Conservation (phyloP, 2,113 vertebrate species). For the Camelus bactrianus region DNA sequence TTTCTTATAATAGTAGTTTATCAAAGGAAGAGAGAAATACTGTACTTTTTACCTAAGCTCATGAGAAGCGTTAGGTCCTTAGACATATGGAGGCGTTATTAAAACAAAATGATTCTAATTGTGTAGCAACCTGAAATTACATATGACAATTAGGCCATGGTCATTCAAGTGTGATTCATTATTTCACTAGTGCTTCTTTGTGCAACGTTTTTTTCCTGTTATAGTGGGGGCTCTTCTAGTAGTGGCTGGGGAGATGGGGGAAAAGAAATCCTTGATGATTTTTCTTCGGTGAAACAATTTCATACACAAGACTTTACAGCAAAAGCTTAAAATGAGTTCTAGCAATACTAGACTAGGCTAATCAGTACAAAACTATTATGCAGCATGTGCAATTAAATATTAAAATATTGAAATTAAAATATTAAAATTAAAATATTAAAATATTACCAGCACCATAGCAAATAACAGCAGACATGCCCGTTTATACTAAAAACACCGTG, state of each 20-base stretch:
- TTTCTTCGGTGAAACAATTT: slow-evolving; percentile 72
- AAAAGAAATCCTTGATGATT: neutral
- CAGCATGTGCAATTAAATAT: slow-evolving; percentile 77
- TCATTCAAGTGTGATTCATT: slow-evolving; percentile 22
- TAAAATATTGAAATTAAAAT: neutral
- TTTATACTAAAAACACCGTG: slow-evolving; percentile 71
- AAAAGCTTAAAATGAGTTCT: slow-evolving; percentile 54
- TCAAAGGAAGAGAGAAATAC: slow-evolving; percentile 18
- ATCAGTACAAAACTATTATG: slow-evolving; percentile 76
- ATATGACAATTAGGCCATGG: neutral
- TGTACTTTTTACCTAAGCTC: neutral
- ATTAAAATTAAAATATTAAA: no score
- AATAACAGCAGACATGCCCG: slow-evolving; percentile 74
- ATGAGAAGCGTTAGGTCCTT: neutral
- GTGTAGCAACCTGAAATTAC: slow-evolving; percentile 59
- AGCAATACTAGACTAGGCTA: slow-evolving; percentile 68
- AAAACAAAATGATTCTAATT: slow-evolving; percentile 71
- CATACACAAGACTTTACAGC: slow-evolving; percentile 4
- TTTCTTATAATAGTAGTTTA: slow-evolving; percentile 7
- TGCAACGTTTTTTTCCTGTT: neutral
- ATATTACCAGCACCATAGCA: slow-evolving; percentile 69
- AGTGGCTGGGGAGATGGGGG: neutral
- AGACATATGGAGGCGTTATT: neutral
- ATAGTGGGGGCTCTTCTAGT: neutral
- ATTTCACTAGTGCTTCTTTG: slow-evolving; percentile 22